These are phyloP conservation scores for Halcyon malimbica DNA, from an alignment of 2,113 vertebrate genomes.

Conservation along the genomic window DNA sequence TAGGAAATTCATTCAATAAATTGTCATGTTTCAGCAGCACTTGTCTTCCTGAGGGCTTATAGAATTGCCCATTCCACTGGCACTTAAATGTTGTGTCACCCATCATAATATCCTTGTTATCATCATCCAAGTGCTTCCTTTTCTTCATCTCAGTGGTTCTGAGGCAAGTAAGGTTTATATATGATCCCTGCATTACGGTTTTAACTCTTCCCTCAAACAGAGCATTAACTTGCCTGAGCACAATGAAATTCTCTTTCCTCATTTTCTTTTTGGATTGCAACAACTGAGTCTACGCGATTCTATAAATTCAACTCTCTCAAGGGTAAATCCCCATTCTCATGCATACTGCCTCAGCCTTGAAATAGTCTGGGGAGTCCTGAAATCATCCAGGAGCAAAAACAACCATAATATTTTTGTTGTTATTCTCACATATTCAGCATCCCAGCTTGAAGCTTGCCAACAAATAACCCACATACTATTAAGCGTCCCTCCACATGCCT, in stretches of 20 bases:
- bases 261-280: neutral
- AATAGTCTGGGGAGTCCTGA: neutral
- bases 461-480: neutral
- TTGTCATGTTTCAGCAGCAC: neutral
- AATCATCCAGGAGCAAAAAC: neutral
- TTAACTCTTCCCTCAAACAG: neutral
- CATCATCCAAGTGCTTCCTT: conserved; percentile 3
- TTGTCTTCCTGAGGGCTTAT: conserved; percentile 34
- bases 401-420: rapidly evolving
- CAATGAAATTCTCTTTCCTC: neutral
- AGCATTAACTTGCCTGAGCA: neutral
- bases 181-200: neutral
- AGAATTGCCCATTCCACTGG: neutral
- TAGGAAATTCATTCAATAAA: neutral
- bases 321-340: neutral
- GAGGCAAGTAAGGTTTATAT: neutral
- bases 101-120: conserved; percentile 35
- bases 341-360: neutral
- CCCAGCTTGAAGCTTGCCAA: neutral
- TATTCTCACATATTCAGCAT: neutral
- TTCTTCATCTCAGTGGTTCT: neutral
- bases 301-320: neutral
- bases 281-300: neutral
- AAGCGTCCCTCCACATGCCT: neutral
- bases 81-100: neutral